Conservation (phyloP, 2,888 invertebrate genomes). For the Cheilosia variabilis region DNA sequence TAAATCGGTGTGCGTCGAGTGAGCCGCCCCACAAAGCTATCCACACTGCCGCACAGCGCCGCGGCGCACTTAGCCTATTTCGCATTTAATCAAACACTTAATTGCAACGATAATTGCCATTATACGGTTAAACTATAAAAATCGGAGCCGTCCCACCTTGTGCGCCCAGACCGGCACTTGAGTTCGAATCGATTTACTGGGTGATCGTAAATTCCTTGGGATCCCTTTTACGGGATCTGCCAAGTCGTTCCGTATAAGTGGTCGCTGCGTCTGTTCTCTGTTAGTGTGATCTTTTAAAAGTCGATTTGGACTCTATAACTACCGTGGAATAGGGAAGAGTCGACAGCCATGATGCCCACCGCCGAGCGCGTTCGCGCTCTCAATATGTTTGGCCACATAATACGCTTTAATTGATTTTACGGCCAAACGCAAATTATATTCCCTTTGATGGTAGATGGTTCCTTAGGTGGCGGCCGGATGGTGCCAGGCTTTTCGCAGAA, state of each 20-base stretch:
- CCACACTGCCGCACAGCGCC: not conserved
- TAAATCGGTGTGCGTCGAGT: slow-evolving; percentile 36
- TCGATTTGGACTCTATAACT: slow-evolving; percentile 71
- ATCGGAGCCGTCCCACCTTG: slow-evolving; percentile 36
- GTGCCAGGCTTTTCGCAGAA: slow-evolving; percentile 5
- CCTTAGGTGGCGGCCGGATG: not conserved
- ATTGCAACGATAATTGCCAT: slow-evolving; percentile 75
- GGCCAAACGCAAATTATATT: slow-evolving; percentile 70
- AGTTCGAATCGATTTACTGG: slow-evolving; percentile 62
- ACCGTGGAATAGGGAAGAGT: slow-evolving; percentile 68
- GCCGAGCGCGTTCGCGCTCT: slow-evolving; percentile 16
- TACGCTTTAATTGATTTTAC: slow-evolving; percentile 75
- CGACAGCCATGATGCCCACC: slow-evolving; percentile 51
- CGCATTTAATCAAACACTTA: slow-evolving; percentile 76
- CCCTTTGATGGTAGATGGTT: slow-evolving; percentile 56
- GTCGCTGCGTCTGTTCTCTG: slow-evolving; percentile 19
- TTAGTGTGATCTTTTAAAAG: slow-evolving; percentile 72
- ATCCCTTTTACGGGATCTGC: slow-evolving; percentile 71
- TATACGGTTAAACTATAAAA: slow-evolving; percentile 72
- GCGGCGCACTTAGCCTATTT: slow-evolving; percentile 69
- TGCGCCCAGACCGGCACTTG: slow-evolving; percentile 13
- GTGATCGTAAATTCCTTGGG: slow-evolving; percentile 67
- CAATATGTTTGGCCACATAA: slow-evolving; percentile 50
- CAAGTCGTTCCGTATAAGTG: slow-evolving; percentile 61
- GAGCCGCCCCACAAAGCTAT: not conserved